Conservation (phyloP, 2,888 invertebrate genomes). For the Gonocerus acuteangulatus region DNA sequence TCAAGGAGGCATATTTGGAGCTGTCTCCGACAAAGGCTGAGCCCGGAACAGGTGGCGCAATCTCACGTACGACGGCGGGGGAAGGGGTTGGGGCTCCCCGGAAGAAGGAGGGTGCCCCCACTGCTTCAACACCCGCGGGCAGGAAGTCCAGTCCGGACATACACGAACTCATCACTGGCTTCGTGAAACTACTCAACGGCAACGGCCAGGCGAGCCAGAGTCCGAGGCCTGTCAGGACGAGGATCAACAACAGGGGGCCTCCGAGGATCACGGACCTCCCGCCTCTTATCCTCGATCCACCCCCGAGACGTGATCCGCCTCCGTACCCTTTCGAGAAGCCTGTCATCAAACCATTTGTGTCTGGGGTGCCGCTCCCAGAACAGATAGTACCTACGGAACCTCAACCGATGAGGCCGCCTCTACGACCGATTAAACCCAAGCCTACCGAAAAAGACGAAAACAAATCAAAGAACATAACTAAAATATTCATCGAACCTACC, state of each 20-base stretch:
- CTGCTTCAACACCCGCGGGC: conserved; percentile 18
- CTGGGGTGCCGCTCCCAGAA: conserved; percentile 65
- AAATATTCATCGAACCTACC: conserved; percentile 20
- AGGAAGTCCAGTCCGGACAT: conserved; percentile 16
- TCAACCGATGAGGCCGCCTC: conserved; percentile 28
- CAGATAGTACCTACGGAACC: conserved; percentile 55
- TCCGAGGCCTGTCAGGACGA: conserved; percentile 58
- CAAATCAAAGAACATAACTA: conserved; percentile 19
- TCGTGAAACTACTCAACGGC: conserved; percentile 81
- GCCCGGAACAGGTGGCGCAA: background rate
- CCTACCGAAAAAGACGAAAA: background rate
- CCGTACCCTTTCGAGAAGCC: conserved; percentile 61
- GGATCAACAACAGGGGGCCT: conserved; percentile 85
- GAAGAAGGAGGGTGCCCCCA: conserved; percentile 28
- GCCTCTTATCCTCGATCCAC: conserved; percentile 57
- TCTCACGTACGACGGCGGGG: conserved; percentile 28
- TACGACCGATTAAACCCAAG: conserved; percentile 30
- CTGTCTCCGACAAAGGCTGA: conserved; percentile 24
- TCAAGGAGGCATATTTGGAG: conserved; percentile 27
- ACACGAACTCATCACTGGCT: conserved; percentile 74
- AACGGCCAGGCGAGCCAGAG: conserved; percentile 57
- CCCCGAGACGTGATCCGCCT: conserved; percentile 45
- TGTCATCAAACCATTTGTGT: conserved; percentile 53
- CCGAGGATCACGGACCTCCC: conserved; percentile 74
- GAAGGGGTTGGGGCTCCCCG: conserved; percentile 33